Conservation (phyloP, 2,797 vertebrate genomes). For the Meda fulgida region DNA sequence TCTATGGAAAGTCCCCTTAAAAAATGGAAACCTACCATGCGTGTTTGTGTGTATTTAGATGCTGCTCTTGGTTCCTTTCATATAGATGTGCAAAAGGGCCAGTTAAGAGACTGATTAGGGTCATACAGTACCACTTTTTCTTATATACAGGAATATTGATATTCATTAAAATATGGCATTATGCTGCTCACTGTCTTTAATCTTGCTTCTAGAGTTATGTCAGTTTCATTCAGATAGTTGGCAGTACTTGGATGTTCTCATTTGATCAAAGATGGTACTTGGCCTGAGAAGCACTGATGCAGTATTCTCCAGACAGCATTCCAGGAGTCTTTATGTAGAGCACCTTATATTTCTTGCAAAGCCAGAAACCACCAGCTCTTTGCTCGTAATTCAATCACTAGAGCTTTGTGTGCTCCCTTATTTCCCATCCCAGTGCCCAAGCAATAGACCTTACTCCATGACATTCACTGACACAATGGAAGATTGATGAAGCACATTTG, state of each 20-base stretch:
- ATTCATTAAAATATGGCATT: not conserved
- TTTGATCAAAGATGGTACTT: conserved; percentile 1
- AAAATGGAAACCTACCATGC: not conserved
- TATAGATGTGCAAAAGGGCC: not conserved
- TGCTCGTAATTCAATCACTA: conserved; percentile 53
- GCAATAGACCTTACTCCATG: conserved; percentile 52
- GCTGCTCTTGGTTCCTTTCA: not conserved
- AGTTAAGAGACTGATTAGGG: not conserved
- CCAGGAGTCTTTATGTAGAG: conserved; percentile 24
- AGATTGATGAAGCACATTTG: conserved; percentile 69
- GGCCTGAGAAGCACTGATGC: conserved; percentile 19
- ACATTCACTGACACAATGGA: conserved; percentile 58
- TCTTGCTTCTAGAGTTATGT: not conserved
- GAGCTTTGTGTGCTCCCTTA: conserved; percentile 48
- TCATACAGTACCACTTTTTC: not conserved
- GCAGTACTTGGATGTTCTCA: not conserved
- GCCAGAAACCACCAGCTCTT: conserved; percentile 7
- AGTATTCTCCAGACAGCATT: conserved; percentile 36
- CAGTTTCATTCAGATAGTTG: not conserved
- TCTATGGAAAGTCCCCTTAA: not conserved
- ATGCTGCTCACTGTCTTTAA: not conserved
- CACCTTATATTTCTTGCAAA: conserved; percentile 34
- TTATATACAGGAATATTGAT: not conserved
- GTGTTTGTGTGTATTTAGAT: not conserved
- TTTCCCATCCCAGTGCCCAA: conserved; percentile 46